These are phyloP conservation scores for Dasypolia templi DNA, from an alignment of 2,888 invertebrate species.

Conservation along the genomic window DNA sequence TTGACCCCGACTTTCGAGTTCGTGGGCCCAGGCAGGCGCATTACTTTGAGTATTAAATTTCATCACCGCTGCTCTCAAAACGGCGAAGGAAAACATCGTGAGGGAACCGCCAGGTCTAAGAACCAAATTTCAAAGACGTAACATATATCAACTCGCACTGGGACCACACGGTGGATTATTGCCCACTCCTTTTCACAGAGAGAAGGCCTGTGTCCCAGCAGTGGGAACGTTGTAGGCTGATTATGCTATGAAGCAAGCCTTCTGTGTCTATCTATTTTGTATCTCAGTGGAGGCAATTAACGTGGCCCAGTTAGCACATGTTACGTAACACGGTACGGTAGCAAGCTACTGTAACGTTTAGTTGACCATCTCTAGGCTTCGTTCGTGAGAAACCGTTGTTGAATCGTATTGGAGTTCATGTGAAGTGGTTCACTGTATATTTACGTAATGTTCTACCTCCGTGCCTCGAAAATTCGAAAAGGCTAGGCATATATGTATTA, in stretches of 20 bases:
- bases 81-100: no score
- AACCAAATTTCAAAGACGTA: no score
- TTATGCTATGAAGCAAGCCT: neutral
- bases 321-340: constrained; percentile 43
- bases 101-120: no score
- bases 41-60: no score
- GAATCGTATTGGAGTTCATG: neutral
- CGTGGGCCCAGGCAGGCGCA: no score
- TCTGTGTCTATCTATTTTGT: constrained; percentile 8
- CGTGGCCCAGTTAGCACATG: constrained; percentile 61
- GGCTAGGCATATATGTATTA: neutral
- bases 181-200: no score
- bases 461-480: neutral
- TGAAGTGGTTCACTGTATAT: neutral
- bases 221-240: no score
- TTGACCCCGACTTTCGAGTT: no score
- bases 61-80: no score
- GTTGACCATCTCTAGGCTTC: constrained; percentile 24
- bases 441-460: neutral
- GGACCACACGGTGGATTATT: no score
- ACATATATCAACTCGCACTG: no score
- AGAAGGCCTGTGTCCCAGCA: no score
- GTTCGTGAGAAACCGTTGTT: constrained; percentile 20
- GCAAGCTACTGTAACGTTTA: constrained; percentile 54
- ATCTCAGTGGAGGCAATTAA: constrained; percentile 61